These are phyloP conservation scores for Poecile montanus DNA, from an alignment of 2,797 vertebrate species.

Conservation along the genomic window DNA sequence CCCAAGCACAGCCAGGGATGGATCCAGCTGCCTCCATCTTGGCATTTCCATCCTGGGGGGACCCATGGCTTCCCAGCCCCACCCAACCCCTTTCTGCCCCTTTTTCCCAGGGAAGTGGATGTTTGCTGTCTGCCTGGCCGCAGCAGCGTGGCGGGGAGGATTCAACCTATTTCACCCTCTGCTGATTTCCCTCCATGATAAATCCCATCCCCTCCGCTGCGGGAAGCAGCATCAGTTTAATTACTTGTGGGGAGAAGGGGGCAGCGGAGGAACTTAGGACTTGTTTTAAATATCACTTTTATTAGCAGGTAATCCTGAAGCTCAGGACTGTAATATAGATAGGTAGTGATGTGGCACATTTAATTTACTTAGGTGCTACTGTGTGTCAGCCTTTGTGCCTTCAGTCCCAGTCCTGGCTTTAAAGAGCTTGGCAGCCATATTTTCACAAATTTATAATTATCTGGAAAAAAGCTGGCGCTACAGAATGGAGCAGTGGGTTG, in stretches of 20 bases:
- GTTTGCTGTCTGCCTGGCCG: neutral
- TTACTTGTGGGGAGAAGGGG: conserved; percentile 36
- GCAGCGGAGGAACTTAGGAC: neutral
- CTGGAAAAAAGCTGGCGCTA: neutral
- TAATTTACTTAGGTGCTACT: conserved; percentile 43
- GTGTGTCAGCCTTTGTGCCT: conserved; percentile 27
- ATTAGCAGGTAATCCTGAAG: conserved; percentile 53
- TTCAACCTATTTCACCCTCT: conserved; percentile 16
- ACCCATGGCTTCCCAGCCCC: neutral
- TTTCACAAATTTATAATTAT: conserved; percentile 18
- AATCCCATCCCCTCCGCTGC: neutral
- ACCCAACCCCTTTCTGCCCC: neutral
- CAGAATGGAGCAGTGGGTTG: neutral
- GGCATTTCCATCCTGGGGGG: neutral
- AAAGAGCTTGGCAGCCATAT: neutral
- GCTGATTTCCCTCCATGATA: neutral
- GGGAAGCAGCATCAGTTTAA: neutral
- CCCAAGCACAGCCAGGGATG: neutral
- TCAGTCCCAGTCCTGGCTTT: neutral
- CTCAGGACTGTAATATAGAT: conserved; percentile 32
- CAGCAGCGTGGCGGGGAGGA: neutral
- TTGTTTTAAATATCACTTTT: conserved; percentile 57
- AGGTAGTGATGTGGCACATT: conserved; percentile 44
- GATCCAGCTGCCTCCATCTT: neutral
- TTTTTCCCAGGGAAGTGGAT: neutral